Percentiles rank a stretch among this genome's conserved stretches.
Evolutionary conservation across 1,140 invertebrate species (phyloP).

Genomic region (Parasteatoda tepidariorum): DNA sequence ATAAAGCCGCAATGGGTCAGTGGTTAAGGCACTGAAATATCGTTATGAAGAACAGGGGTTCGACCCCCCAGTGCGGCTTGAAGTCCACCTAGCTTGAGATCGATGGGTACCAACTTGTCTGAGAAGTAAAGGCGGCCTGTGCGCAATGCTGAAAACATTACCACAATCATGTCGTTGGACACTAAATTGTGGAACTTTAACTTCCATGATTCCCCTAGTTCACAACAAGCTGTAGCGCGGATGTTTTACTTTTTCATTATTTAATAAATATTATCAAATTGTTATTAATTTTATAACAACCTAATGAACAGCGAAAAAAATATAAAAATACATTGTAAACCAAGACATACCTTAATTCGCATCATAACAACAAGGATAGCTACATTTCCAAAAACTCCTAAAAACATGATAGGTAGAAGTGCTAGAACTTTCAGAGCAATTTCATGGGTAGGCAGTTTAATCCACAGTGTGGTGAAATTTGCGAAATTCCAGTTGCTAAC

Average conservation of each 20-base stretch:
- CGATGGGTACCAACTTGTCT: no score
- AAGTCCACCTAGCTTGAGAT: no score
- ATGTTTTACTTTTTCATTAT: background rate
- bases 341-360: conserved; percentile 72
- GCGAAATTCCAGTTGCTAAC: conserved; percentile 53
- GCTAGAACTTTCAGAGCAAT: conserved; percentile 74
- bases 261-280: background rate
- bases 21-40: no score
- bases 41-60: no score
- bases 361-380: conserved; percentile 78
- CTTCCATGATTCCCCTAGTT: no score
- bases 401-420: conserved; percentile 74
- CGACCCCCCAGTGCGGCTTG: no score
- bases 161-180: background rate
- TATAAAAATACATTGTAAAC: no score
- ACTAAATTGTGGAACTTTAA: no score
- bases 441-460: conserved; percentile 72
- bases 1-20: no score
- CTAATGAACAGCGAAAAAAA: background rate
- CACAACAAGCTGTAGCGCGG: background rate
- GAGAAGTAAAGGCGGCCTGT: no score
- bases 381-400: conserved; percentile 79
- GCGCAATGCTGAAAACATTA: no score
- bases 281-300: background rate
- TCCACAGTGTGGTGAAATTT: conserved; percentile 76